Conservation (phyloP, 1,140 invertebrate genomes). For the Batillaria attramentaria region DNA sequence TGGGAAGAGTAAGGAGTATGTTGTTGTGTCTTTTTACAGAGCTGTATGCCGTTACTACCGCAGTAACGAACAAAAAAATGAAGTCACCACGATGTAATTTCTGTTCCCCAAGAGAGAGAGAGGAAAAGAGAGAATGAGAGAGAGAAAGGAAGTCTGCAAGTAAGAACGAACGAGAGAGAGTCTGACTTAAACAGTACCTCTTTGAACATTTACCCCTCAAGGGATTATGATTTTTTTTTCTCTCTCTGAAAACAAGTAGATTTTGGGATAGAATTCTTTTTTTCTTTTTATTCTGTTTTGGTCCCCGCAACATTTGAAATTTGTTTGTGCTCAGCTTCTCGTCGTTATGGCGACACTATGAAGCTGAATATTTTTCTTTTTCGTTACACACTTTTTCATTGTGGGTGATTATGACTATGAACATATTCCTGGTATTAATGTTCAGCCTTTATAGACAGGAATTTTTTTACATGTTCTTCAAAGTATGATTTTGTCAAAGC, state of each 20-base stretch:
- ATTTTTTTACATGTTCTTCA: neutral
- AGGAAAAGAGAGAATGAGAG: constrained; percentile 7
- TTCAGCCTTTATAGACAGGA: neutral
- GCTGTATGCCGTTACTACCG: constrained; percentile 33
- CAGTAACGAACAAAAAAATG: constrained; percentile 27
- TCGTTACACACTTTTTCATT: neutral
- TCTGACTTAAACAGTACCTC: no score
- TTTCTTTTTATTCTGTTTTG: neutral
- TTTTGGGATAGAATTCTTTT: neutral
- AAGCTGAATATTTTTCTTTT: neutral
- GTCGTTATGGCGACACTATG: no score
- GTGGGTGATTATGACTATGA: neutral
- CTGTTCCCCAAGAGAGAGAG: constrained; percentile 6
- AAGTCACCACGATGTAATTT: constrained; percentile 9
- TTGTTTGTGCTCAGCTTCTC: no score
- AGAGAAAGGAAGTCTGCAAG: no score
- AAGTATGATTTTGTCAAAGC: no score
- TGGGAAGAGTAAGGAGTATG: constrained; percentile 14
- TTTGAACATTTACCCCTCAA: no score
- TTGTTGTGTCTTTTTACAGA: constrained; percentile 32
- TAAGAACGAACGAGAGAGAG: constrained; percentile 17
- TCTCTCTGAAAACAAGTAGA: neutral
- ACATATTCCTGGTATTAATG: neutral
- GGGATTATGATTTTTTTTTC: neutral
- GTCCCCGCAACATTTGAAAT: neutral